These are phyloP conservation scores for Notospermus geniculatus DNA, from an alignment of 1,140 invertebrate species.

Conservation along the genomic window DNA sequence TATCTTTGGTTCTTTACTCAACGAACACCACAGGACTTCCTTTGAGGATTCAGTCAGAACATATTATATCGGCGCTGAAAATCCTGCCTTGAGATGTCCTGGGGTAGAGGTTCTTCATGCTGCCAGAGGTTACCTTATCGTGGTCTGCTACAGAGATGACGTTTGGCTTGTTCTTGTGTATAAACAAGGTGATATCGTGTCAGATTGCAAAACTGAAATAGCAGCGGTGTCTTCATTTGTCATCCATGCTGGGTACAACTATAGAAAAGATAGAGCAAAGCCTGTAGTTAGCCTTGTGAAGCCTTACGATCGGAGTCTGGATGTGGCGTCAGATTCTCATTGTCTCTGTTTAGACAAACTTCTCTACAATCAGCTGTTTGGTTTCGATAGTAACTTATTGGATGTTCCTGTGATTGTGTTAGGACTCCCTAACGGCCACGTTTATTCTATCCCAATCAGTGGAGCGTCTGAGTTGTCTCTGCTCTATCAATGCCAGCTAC, in stretches of 20 bases:
- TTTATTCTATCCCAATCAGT: not conserved
- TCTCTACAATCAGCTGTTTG: slow-evolving; percentile 6
- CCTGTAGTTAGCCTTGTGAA: not conserved
- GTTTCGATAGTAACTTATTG: not conserved
- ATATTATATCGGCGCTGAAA: too few relatives aligned
- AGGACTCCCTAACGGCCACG: slow-evolving; percentile 1
- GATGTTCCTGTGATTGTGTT: not conserved
- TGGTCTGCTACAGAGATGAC: too few relatives aligned
- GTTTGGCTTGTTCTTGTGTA: too few relatives aligned
- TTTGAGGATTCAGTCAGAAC: too few relatives aligned
- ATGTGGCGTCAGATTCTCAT: not conserved
- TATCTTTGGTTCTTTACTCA: too few relatives aligned
- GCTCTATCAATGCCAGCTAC: not conserved
- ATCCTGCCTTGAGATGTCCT: too few relatives aligned
- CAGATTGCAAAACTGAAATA: slow-evolving; percentile 47
- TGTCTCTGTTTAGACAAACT: not conserved
- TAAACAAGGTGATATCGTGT: too few relatives aligned
- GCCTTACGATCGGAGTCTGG: not conserved
- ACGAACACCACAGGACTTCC: too few relatives aligned
- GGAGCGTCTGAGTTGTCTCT: not conserved
- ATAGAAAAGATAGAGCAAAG: not conserved
- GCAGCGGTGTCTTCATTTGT: not conserved
- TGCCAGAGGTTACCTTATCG: too few relatives aligned
- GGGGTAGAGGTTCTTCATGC: too few relatives aligned
- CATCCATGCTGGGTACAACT: not conserved